phyloP scores from a whole-genome alignment of 2,113 vertebrate species.

The Progne subis region DNA sequence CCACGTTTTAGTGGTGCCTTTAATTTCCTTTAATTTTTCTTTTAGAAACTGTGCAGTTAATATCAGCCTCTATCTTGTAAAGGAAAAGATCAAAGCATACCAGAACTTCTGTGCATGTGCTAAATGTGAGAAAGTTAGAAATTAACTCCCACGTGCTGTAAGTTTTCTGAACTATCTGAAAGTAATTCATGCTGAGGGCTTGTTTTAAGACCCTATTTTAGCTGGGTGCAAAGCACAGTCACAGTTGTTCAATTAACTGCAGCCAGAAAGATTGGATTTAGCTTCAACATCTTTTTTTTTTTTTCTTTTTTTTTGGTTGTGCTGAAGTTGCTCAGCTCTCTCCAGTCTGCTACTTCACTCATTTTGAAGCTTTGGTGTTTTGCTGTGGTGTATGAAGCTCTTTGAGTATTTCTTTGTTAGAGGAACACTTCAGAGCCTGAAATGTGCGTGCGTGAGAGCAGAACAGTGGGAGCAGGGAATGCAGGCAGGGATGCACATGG shows the following conservation, averaged over 20 bases:
- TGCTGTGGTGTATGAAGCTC: background rate
- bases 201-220: background rate
- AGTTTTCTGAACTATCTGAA: background rate
- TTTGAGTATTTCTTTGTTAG: background rate
- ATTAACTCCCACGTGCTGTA: background rate
- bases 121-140: conserved; percentile 1
- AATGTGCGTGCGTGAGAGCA: background rate
- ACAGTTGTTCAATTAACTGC: background rate
- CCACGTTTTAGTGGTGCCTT: background rate
- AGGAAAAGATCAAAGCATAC: conserved; percentile 22
- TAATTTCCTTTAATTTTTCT: conserved; percentile 34
- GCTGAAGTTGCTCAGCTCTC: background rate
- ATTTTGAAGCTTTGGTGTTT: background rate
- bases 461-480: background rate
- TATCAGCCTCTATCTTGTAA: background rate
- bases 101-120: background rate
- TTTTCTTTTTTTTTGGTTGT: background rate
- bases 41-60: background rate
- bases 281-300: background rate
- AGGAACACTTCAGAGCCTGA: background rate
- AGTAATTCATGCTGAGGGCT: background rate
- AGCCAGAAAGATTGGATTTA: background rate
- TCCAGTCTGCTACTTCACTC: background rate
- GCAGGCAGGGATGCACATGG: background rate
- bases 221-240: background rate